phyloP scores from a whole-genome alignment of 92 coral and sea anemone genomes.

The Epizoanthus rinbou region DNA sequence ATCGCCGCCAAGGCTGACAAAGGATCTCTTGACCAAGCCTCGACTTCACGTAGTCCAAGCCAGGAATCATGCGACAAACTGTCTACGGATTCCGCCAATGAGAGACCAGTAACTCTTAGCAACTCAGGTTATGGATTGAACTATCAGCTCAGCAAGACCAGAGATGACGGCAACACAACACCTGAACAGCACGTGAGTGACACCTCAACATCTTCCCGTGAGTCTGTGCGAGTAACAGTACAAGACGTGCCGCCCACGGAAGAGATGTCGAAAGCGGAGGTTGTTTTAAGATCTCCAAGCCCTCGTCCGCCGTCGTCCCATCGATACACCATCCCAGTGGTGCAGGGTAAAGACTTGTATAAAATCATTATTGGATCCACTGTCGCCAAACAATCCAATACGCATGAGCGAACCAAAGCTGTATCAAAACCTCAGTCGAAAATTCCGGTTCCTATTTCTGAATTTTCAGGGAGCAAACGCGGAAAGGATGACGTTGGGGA shows the following conservation, averaged over 20 bases:
- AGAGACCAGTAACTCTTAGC: constrained; percentile 11
- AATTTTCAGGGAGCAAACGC: constrained; percentile 7
- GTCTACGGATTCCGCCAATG: background rate
- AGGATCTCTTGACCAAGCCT: constrained; percentile 20
- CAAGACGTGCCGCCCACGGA: background rate
- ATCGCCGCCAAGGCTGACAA: constrained; percentile 35
- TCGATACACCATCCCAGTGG: constrained; percentile 44
- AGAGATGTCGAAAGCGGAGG: constrained; percentile 1
- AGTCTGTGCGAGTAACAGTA: background rate
- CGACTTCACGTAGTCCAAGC: constrained; percentile 4
- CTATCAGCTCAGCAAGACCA: background rate
- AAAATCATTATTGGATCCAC: constrained; percentile 41
- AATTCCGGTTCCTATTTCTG: constrained; percentile 31
- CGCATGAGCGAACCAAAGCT: constrained; percentile 26
- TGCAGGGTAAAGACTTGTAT: constrained; percentile 41
- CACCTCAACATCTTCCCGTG: background rate
- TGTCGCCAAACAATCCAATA: constrained; percentile 1
- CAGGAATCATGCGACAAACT: background rate
- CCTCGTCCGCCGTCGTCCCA: constrained; percentile 39
- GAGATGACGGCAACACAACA: background rate
- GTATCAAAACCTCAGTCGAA: constrained; percentile 11
- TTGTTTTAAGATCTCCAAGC: constrained; percentile 26
- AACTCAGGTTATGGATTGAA: constrained; percentile 24
- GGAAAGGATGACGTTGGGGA: background rate
- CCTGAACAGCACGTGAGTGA: background rate